Base-by-base conservation (phyloP, 2,113 vertebrate species). In the Coregonus clupeaformis region DNA sequence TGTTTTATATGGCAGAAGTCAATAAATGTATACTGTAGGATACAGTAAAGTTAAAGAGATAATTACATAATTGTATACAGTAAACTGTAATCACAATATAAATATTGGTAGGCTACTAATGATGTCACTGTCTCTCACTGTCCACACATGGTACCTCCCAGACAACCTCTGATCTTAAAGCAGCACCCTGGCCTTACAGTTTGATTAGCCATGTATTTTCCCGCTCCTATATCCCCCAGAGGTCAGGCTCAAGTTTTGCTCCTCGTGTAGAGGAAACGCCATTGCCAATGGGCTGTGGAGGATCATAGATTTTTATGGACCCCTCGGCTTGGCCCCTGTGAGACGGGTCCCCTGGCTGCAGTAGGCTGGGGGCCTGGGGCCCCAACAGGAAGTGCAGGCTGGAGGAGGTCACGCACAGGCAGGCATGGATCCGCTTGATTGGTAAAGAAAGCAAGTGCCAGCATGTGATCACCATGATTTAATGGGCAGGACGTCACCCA, bases 221-320 rank as follows among this genome's bases (percentile, higher is more conserved):
- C 22, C 16, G 1, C 64, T 30, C 64, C 16, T 16, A 5, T 20
- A 24, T 29, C 16, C 60, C 71, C 68, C 81, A 59, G 45, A 25
- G 75, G 74, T 70, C 71, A 65, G 60, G 36, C 75, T 70, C 47
- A 62, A 24, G 71, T 77, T 69, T 65, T 71, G 71, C 67, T 74
- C 47, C 57, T 63, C 22, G n/a, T 77, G 72, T 75, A 73, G 68
- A 20, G 69, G 76, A 78, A 80, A 72, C 69, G 20, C 72, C 32
- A 67, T 29, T 52, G 67, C 78, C 76, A 79, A 73, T 75, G 72
- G 77, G 63, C 78, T 77, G 74, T 67, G 76, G 67, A 63, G 79
- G 52, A 65, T 84, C 79, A 81, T 76, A 78, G 79, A 75, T 75
- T 75, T 81, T 78, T 74, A 80, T 69, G 74, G 75, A 63, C 69